Conservation (phyloP, 2,113 vertebrate genomes). For the Percopsis transmontana region DNA sequence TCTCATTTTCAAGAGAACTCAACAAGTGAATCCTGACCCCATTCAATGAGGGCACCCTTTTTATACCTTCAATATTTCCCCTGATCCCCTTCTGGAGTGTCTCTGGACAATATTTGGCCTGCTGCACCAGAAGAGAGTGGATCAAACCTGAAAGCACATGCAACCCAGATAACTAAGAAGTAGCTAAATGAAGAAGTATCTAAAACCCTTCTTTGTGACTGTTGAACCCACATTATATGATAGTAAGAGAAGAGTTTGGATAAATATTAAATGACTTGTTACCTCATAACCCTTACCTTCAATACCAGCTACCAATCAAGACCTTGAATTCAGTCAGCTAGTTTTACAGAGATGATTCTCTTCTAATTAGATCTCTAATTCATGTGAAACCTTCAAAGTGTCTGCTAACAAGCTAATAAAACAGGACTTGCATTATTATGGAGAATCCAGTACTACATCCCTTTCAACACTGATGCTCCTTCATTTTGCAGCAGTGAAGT, state of each 20-base stretch:
- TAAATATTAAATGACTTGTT: too few species aligned
- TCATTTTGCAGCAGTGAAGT: background rate
- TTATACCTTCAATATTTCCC: background rate
- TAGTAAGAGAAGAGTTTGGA: too few species aligned
- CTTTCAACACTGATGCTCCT: background rate
- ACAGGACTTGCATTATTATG: background rate
- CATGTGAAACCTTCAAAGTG: background rate
- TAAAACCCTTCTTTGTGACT: too few species aligned
- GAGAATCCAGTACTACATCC: background rate
- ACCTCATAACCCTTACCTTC: too few species aligned
- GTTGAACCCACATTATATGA: too few species aligned
- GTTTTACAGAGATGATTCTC: too few species aligned
- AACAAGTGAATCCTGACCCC: background rate
- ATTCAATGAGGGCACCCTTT: background rate
- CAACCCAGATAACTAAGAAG: background rate
- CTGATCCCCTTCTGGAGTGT: background rate
- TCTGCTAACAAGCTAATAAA: background rate
- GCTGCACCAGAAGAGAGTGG: background rate
- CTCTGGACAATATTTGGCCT: background rate
- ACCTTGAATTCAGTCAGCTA: too few species aligned
- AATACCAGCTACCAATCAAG: too few species aligned
- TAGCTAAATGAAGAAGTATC: too few species aligned
- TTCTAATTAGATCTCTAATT: too few species aligned
- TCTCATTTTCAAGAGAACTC: background rate
- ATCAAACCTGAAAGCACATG: background rate